Evolutionary conservation across 1,140 invertebrate genomes (phyloP).

Genomic region (Plutomurus gul): DNA sequence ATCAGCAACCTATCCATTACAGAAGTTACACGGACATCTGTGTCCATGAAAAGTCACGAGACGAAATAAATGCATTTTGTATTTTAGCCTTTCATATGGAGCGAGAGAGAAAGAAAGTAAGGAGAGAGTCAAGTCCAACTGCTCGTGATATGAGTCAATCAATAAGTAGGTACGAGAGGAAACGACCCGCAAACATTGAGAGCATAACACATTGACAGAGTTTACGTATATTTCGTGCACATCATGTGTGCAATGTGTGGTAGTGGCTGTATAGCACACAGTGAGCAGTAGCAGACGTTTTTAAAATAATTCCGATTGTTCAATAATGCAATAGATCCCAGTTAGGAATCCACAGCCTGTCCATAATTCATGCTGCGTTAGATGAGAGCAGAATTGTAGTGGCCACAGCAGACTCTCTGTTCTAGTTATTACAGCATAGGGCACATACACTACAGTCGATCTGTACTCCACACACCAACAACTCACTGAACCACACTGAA

Average conservation of each 20-base stretch:
- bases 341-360: not conserved
- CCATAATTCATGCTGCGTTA: conserved; percentile 5
- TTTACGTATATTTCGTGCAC: not conserved
- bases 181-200: not conserved
- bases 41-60: not conserved
- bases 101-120: no score
- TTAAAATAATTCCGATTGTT: not conserved
- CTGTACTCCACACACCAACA: not conserved
- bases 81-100: not conserved
- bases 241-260: not conserved
- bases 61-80: not conserved
- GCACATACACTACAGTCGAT: not conserved
- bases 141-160: not conserved
- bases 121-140: no score
- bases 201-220: not conserved
- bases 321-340: conserved; percentile 10
- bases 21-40: not conserved
- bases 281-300: not conserved
- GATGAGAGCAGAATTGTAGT: not conserved
- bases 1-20: not conserved
- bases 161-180: conserved; percentile 2
- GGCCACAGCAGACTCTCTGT: not conserved
- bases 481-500: not conserved
- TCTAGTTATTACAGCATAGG: no score
- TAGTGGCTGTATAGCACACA: not conserved